Conservation (phyloP, 2,888 invertebrate genomes). For the Tenthredo amoena region DNA sequence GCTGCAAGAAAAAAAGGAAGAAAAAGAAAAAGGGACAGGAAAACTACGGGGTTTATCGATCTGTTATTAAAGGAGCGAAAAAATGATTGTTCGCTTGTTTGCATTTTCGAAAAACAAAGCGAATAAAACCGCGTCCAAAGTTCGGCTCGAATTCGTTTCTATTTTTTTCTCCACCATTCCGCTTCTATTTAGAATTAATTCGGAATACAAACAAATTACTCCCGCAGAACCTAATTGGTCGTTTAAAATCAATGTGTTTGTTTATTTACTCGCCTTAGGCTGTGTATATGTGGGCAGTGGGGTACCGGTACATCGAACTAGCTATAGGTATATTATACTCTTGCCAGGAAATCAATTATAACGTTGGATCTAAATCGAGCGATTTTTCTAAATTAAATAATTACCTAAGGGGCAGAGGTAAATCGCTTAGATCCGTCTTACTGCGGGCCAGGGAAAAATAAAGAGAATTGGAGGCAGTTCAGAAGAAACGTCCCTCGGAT, state of each 20-base stretch:
- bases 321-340: neutral
- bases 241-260: neutral
- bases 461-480: slow-evolving; percentile 25
- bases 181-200: neutral
- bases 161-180: neutral
- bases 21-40: neutral
- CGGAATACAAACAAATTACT: neutral
- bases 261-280: neutral
- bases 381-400: slow-evolving; percentile 46
- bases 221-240: neutral
- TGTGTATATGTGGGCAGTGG: neutral
- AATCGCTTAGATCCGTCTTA: slow-evolving; percentile 14
- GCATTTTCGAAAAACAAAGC: neutral
- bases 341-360: slow-evolving; percentile 16
- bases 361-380: slow-evolving; percentile 18
- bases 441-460: slow-evolving; percentile 7
- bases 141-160: neutral
- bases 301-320: neutral
- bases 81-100: neutral
- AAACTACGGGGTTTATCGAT: neutral
- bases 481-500: neutral
- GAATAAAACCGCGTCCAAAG: neutral
- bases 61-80: neutral
- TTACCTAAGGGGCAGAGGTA: slow-evolving; percentile 31
- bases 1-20: neutral